Percentiles rank a stretch among this genome's conserved stretches.
Conservation (phyloP, 1,140 invertebrate genomes). For the Aphaenogaster rudis region DNA sequence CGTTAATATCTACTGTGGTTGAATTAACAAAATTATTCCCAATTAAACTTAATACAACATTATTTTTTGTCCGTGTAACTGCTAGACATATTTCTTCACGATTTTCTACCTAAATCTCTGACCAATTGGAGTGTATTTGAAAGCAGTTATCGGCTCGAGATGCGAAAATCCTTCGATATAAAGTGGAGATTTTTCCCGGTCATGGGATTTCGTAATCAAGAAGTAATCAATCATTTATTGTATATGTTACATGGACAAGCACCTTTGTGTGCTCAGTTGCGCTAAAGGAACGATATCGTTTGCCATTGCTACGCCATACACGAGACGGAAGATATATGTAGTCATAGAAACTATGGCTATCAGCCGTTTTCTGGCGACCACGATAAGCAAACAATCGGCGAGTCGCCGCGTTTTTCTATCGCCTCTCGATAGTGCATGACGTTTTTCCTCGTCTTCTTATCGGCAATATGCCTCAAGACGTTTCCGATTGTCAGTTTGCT, state of each 20-base stretch:
- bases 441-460: constrained; percentile 20
- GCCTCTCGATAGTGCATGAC: constrained; percentile 67
- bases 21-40: too few relatives aligned
- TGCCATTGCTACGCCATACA: neutral
- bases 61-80: too few relatives aligned
- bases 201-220: too few relatives aligned
- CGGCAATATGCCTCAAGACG: neutral
- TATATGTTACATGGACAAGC: neutral
- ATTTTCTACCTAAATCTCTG: too few relatives aligned
- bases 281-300: constrained; percentile 8
- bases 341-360: constrained; percentile 62
- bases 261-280: neutral
- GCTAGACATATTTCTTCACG: too few relatives aligned
- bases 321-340: constrained; percentile 57
- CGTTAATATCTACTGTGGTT: too few relatives aligned
- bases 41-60: too few relatives aligned
- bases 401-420: constrained; percentile 40
- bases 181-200: neutral
- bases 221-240: neutral
- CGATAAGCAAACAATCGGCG: constrained; percentile 72
- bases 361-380: neutral
- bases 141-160: neutral
- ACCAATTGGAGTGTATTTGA: too few relatives aligned
- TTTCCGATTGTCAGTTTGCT: neutral
- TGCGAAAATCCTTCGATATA: neutral